Evolutionary conservation across 1,140 invertebrate species (phyloP).

Genomic region (Brachionus sp.): DNA sequence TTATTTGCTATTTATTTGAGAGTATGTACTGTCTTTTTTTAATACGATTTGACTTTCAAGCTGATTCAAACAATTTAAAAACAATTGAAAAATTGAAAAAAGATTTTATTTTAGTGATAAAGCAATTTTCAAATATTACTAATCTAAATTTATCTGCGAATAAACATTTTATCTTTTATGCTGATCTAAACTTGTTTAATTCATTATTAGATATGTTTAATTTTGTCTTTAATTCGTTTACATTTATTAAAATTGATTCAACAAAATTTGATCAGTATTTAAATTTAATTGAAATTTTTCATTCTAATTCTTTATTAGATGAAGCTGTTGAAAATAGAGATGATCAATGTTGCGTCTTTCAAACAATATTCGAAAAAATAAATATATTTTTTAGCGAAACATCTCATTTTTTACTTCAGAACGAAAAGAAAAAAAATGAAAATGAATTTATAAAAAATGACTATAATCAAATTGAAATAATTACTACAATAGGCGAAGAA

Average conservation of each 20-base stretch:
- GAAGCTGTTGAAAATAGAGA: background rate
- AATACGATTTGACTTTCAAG: background rate
- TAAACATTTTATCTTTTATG: slow-evolving; percentile 18
- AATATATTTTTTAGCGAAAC: background rate
- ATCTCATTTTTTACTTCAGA: background rate
- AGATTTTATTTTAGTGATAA: background rate
- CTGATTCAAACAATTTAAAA: background rate
- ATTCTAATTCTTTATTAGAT: background rate
- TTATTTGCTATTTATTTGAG: background rate
- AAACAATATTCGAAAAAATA: background rate
- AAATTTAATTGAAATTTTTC: background rate
- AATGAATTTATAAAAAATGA: background rate
- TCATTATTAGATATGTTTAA: slow-evolving; percentile 14
- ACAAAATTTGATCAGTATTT: background rate
- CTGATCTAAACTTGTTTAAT: background rate
- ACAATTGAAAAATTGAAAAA: background rate
- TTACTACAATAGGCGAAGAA: slow-evolving; percentile 34
- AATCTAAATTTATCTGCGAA: background rate
- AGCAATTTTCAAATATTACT: background rate
- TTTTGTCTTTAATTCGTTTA: background rate
- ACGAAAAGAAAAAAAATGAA: background rate
- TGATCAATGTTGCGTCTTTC: background rate
- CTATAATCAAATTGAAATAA: slow-evolving; percentile 7
- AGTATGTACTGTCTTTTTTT: background rate
- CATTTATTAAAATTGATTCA: background rate